These are phyloP conservation scores for Muscidifurax raptorellus DNA, from an alignment of 1,140 invertebrate species.

Conservation along the genomic window DNA sequence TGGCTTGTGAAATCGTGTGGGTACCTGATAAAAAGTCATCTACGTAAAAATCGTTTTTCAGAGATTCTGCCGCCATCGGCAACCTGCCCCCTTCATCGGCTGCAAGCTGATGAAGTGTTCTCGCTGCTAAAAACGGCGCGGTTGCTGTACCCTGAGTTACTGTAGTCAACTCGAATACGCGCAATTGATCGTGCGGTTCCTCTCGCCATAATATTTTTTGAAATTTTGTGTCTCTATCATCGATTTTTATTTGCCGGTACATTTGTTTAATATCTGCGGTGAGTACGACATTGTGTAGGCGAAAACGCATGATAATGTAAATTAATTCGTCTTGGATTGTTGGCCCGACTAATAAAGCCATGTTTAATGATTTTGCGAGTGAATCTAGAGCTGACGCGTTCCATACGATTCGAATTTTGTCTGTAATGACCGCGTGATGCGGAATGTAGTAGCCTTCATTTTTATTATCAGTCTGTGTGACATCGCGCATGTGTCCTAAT, in stretches of 20 bases:
- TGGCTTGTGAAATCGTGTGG: neutral
- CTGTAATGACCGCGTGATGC: neutral
- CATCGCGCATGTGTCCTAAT: neutral
- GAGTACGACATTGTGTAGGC: neutral
- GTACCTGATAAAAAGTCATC: slow-evolving; percentile 1
- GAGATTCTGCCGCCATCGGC: neutral
- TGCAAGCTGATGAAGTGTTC: neutral
- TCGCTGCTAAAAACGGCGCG: neutral
- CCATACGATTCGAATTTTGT: neutral
- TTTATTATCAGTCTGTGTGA: neutral
- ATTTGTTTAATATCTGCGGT: neutral
- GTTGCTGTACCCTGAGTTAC: neutral
- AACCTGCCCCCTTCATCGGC: neutral
- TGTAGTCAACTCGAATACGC: neutral
- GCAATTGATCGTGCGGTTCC: neutral
- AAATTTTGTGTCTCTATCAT: neutral
- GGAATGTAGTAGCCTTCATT: neutral
- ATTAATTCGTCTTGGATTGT: neutral
- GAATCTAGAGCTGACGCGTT: neutral
- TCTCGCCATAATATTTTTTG: slow-evolving; percentile 2
- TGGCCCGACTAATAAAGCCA: neutral
- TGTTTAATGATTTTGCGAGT: neutral
- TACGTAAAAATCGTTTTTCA: slow-evolving; percentile 8
- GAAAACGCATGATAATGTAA: neutral
- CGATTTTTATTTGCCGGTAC: neutral